These are phyloP conservation scores for Andinoacara biseriatus DNA, from an alignment of 2,113 vertebrate species.

Conservation along the genomic window DNA sequence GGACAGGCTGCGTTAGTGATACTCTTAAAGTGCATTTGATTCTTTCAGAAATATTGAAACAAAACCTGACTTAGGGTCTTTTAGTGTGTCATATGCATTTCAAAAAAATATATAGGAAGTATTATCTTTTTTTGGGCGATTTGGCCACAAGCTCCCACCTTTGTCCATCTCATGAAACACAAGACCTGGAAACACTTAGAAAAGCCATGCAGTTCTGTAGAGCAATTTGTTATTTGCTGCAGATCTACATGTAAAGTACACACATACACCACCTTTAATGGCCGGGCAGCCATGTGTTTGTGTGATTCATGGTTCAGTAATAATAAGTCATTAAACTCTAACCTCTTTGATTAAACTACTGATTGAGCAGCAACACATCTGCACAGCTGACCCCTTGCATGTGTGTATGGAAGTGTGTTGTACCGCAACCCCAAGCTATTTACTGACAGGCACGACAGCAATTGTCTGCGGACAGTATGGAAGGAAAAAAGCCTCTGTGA, in stretches of 20 bases:
- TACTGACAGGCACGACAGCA: conserved; percentile 31
- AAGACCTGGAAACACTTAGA: conserved; percentile 52
- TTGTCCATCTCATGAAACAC: conserved; percentile 17
- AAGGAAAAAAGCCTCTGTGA: conserved; percentile 17
- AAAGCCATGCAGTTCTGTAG: not conserved
- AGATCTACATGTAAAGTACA: conserved; percentile 35
- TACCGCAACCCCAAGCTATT: conserved; percentile 51
- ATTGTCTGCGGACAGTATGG: conserved; percentile 39
- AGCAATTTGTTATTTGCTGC: conserved; percentile 50
- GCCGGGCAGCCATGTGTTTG: conserved; percentile 43
- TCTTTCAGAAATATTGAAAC: conserved; percentile 14
- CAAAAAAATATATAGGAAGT: not conserved
- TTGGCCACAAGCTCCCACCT: not conserved
- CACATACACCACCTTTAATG: conserved; percentile 7
- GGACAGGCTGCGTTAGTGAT: conserved; percentile 43
- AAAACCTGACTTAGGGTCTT: conserved; percentile 3
- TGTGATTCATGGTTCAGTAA: conserved; percentile 66
- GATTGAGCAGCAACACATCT: conserved; percentile 65
- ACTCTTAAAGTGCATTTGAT: conserved; percentile 22
- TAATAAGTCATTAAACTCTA: conserved; percentile 72
- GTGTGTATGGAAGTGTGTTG: conserved; percentile 10
- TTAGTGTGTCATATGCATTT: not conserved
- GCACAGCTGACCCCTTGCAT: conserved; percentile 36
- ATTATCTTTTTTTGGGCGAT: not conserved
- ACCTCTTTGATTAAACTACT: conserved; percentile 69